Percentiles rank a stretch among this genome's conserved stretches.
Evolutionary conservation across 1,140 invertebrate species (phyloP).

Genomic region (Leguminivora glycinivorella): DNA sequence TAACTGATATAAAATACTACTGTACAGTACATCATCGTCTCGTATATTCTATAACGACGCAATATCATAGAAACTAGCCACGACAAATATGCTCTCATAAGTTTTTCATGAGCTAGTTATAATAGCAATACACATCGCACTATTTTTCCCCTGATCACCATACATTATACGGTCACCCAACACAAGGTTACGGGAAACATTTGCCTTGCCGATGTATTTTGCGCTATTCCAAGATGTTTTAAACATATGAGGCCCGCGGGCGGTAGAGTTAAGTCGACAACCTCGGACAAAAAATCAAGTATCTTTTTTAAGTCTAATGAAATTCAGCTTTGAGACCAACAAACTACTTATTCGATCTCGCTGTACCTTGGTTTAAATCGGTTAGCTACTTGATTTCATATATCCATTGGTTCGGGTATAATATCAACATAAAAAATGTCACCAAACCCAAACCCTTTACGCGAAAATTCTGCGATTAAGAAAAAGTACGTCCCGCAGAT

Average conservation of each 20-base stretch:
- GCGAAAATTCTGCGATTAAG: no score
- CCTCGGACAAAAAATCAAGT: constrained; percentile 40
- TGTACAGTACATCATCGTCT: background rate
- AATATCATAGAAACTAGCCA: background rate
- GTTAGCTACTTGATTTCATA: no score
- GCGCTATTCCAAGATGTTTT: constrained; percentile 58
- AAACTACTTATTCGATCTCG: no score
- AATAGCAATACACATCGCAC: constrained; percentile 4
- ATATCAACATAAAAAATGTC: no score
- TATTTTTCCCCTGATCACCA: constrained; percentile 26
- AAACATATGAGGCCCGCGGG: constrained; percentile 57
- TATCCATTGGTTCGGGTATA: no score
- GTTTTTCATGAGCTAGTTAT: constrained; percentile 36
- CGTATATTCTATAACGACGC: constrained; percentile 16
- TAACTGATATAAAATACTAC: no score
- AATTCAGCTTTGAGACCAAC: no score
- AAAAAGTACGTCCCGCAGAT: no score
- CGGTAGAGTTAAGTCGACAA: constrained; percentile 59
- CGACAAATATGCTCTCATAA: constrained; percentile 8
- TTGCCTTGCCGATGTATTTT: constrained; percentile 68
- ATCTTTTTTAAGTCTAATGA: background rate
- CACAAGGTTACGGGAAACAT: constrained; percentile 69
- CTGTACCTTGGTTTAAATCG: no score
- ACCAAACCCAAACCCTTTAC: no score
- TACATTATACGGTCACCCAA: constrained; percentile 53